Base-by-base conservation (phyloP, 2,888 invertebrate species). In the Papilio protenor region DNA sequence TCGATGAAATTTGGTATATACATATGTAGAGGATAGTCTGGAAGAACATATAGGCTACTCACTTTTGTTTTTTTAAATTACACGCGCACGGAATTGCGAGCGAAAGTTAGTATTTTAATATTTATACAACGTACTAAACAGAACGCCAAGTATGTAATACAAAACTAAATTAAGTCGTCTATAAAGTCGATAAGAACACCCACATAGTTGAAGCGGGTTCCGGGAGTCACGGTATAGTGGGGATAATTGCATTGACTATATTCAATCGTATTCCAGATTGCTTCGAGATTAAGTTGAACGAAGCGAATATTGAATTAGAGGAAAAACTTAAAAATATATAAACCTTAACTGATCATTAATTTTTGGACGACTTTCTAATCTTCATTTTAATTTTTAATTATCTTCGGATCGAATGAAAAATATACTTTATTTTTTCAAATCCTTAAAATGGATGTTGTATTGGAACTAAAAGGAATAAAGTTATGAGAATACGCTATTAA, bases 161-260 rank as follows among this genome's bases (percentile, higher is more conserved):
- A 61, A 61, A 73, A 18, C 16, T 61, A 47, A 27, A 61, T 61
- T n/a, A 52, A 47, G 61, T 18, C 40, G 49, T 69, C 18, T 23
- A 18, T 18, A 55, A 66, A 33, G 45, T 73, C 73, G 57, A 5
- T 45, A 59, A 61, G 73, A 73, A 73, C 73, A 61, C 57, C 33
- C 12, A 40, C 21, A 61, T 40, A 40, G 64, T 64, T 18, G 8
- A 16, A 27, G 14, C 14, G 16, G 52, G 40, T 40, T 40, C 40
- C 40, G 5, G 64, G 2, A n/a, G 61, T 21, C 16, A 16, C 61
- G 64, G 64, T 33, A 40, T 61, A 27, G 16, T 64, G 27, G 64
- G 64, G 64, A 64, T 64, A 64, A 64, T 64, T n/a, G 64, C 40
- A 64, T 64, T 64, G 64, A 64, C 40, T 64, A 18, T 18, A 64